Evolutionary conservation across 1,140 invertebrate species (phyloP).

Genomic region (Drosophila oshimai): DNA sequence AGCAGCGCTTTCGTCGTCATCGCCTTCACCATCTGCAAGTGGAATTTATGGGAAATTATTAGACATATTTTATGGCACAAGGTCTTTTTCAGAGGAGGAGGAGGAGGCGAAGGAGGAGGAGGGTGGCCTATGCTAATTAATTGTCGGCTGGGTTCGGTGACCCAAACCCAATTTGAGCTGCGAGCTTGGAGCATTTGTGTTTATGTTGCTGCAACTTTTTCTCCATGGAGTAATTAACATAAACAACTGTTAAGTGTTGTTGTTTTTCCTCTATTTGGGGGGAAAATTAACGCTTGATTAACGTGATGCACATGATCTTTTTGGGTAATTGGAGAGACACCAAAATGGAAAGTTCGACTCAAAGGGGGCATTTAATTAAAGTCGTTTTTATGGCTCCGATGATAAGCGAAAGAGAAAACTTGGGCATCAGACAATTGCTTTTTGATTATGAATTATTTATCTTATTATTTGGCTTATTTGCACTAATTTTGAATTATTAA

Average conservation of each 20-base stretch:
- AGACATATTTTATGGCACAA: constrained; percentile 37
- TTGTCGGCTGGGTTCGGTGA: constrained; percentile 53
- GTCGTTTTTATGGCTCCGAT: neutral
- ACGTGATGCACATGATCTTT: constrained; percentile 55
- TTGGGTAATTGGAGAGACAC: constrained; percentile 38
- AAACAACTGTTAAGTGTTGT: constrained; percentile 64
- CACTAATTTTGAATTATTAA: constrained; percentile 5
- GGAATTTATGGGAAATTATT: constrained; percentile 47
- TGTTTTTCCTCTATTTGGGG: constrained; percentile 33
- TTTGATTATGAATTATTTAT: constrained; percentile 29
- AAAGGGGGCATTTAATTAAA: constrained; percentile 37
- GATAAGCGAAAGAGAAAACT: constrained; percentile 3
- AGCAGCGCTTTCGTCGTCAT: constrained; percentile 9
- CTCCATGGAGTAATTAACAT: constrained; percentile 58
- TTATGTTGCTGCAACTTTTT: constrained; percentile 34
- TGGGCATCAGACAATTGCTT: constrained; percentile 8
- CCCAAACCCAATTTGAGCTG: constrained; percentile 49
- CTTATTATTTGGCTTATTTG: constrained; percentile 10
- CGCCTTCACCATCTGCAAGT: constrained; percentile 35
- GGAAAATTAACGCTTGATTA: constrained; percentile 68
- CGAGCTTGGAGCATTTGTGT: constrained; percentile 5
- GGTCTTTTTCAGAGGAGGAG: neutral
- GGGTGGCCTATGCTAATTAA: constrained; percentile 62
- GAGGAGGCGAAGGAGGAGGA: neutral
- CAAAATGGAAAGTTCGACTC: constrained; percentile 56